Evolutionary conservation across 30 jellyfish, hydroid and myxozoan genomes (phyloP), one percentile per base, ranked within the genome.

Genomic region (Haliclystus octoradiatus): DNA sequence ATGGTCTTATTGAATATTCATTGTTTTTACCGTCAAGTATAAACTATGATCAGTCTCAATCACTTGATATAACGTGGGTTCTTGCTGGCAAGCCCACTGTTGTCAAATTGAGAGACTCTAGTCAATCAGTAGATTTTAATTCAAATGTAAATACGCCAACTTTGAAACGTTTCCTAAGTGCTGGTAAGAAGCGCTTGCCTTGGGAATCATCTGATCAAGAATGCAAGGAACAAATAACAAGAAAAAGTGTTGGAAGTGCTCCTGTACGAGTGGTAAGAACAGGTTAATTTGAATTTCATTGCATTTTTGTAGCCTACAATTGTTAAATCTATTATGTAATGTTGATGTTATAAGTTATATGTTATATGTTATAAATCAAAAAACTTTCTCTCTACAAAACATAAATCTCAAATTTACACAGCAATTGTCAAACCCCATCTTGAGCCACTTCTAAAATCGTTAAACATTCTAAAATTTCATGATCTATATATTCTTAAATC

Each of bases 61-160:
- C 87, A 2, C 93, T 93, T 4, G 97, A 88, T 75, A 89, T 88
- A 30, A 81, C 90, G 2, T 88, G 97, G 97, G 72, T 88, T 33
- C 75, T 80, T 14, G 27, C 92, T 28, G 94, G 94, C 22, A 50
- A 84, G 30, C 33, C 77, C 40, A 66, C 75, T 19, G 47, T 52
- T 23, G 71, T n/a, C n/a, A n/a, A n/a, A n/a, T n/a, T n/a, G n/a
- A n/a, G n/a, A n/a, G 72, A 75, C 2, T 49, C 73, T 23, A 26
- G 50, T 0, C 63, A 66, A 30, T 28, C 40, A 15, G 50, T 22
- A 64, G 12, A 7, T 13, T 64, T 25, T 14, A 65, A 64, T 31
- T 24, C 24, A 7, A 47, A 40, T 1, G 24, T 23, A 24, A 28
- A 52, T 47, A 75, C 82, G 24, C 57, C 34, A 29, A 9, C 26